phyloP scores from a whole-genome alignment of 2,113 vertebrate species.

The Protobothrops mucrosquamatus region DNA sequence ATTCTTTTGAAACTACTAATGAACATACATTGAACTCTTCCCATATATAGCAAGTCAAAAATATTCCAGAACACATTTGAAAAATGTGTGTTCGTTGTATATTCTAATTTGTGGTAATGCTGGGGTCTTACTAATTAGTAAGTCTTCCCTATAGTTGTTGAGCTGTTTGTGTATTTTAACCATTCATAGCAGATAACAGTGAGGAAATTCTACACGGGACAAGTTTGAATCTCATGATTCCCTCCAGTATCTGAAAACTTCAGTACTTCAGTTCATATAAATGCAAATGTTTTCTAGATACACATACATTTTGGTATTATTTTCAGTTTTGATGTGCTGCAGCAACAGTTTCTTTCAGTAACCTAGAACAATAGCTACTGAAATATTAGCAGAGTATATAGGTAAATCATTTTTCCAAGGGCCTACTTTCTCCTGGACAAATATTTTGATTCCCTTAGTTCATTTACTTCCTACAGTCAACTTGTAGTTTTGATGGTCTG shows the following conservation, averaged over 20 bases:
- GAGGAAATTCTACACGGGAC: neutral
- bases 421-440: constrained; percentile 3
- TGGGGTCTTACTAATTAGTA: neutral
- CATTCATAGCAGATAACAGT: neutral
- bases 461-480: neutral
- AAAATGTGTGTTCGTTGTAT: neutral
- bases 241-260: neutral
- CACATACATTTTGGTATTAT: neutral
- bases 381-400: neutral
- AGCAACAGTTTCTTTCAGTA: neutral
- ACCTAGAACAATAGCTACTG: neutral
- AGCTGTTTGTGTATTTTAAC: neutral
- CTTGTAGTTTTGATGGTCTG: neutral
- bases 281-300: neutral
- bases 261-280: neutral
- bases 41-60: neutral
- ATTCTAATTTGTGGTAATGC: neutral
- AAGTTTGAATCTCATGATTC: neutral
- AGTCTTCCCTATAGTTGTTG: neutral
- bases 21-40: neutral
- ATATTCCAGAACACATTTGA: neutral
- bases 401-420: neutral
- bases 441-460: neutral
- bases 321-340: neutral
- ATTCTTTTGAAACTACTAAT: constrained; percentile 17